Percentiles rank a stretch among this genome's conserved stretches.
These are phyloP conservation scores for Nematostella vectensis DNA, from an alignment of 92 coral and sea anemone species.

Conservation along the genomic window DNA sequence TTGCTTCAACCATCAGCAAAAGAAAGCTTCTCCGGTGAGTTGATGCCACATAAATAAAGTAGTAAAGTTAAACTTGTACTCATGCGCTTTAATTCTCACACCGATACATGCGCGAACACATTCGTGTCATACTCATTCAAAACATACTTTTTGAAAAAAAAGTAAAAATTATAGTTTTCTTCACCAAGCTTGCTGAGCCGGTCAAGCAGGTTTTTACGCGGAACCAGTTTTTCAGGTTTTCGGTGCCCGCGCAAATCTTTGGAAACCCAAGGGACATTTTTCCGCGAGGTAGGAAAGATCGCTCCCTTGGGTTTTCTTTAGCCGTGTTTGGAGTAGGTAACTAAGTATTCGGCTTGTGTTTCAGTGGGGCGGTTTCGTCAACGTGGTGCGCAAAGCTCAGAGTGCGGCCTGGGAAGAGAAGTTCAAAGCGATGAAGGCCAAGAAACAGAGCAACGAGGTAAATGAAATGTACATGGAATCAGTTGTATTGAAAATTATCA, in stretches of 20 bases:
- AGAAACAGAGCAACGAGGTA: slow-evolving; percentile 65
- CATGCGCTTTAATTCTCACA: no score
- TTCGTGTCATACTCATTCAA: no score
- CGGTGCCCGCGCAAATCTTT: no score
- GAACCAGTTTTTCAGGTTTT: no score
- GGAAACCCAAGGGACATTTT: slow-evolving; percentile 38
- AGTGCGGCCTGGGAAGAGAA: slow-evolving; percentile 99
- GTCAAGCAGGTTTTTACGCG: slow-evolving; percentile 19
- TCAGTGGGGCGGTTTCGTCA: slow-evolving; percentile 84
- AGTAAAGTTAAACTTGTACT: no score
- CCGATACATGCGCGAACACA: no score
- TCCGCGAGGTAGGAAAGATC: slow-evolving; percentile 41
- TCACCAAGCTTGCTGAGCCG: slow-evolving; percentile 4
- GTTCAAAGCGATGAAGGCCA: slow-evolving; percentile 94
- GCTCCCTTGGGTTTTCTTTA: slow-evolving; percentile 35
- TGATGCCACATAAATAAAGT: no score
- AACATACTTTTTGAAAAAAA: neutral
- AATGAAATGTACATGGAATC: neutral
- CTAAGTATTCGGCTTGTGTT: no score
- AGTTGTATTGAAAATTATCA: no score
- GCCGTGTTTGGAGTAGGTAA: no score
- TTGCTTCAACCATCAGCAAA: slow-evolving; percentile 10
- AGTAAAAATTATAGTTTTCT: no score
- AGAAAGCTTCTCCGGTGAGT: slow-evolving; percentile 49
- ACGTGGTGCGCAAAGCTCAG: slow-evolving; percentile 96